phyloP scores from a whole-genome alignment of 2,113 vertebrate genomes.

The Orientallactaga bullata region DNA sequence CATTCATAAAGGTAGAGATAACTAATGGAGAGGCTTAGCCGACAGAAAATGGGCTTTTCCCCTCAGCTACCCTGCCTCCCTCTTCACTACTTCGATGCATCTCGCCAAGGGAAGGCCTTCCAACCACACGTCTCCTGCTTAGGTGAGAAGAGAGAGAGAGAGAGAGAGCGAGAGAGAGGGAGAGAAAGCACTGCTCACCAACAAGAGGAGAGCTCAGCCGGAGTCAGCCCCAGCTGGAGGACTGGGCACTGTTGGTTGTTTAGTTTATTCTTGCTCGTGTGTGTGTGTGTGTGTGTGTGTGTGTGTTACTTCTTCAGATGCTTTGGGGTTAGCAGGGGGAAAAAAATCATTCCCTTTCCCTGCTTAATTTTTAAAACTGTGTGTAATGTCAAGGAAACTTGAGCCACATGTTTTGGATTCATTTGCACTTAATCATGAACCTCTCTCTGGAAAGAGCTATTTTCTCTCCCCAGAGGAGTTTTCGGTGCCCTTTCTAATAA shows the following conservation, averaged over 20 bases:
- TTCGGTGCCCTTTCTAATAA: slow-evolving; percentile 64
- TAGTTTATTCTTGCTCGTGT: slow-evolving; percentile 20
- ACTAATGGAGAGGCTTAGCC: slow-evolving; percentile 86
- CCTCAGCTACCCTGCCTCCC: slow-evolving; percentile 63
- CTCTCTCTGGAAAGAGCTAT: slow-evolving; percentile 71
- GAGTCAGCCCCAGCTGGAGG: neutral
- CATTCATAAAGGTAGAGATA: slow-evolving; percentile 90
- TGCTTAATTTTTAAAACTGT: slow-evolving; percentile 74
- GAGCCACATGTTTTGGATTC: slow-evolving; percentile 77
- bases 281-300: neutral
- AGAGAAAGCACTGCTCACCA: slow-evolving; percentile 47
- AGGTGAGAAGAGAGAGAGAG: slow-evolving; percentile 55
- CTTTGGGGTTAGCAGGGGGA: slow-evolving; percentile 61
- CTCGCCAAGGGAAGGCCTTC: neutral
- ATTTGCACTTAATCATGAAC: slow-evolving; percentile 80
- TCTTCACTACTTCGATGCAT: slow-evolving; percentile 66
- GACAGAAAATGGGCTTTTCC: slow-evolving; percentile 81
- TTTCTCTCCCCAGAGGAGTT: slow-evolving; percentile 65
- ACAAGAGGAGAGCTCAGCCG: neutral
- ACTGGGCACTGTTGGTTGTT: neutral
- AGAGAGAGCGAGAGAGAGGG: too few relatives aligned
- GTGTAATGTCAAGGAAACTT: slow-evolving; percentile 77
- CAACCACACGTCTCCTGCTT: accelerated
- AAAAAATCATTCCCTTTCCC: slow-evolving; percentile 32
- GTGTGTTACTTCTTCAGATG: slow-evolving; percentile 57